Evolutionary conservation across 1,140 invertebrate genomes (phyloP), one percentile per base, ranked within the genome.

Genomic region (Cheumatopsyche charites): DNA sequence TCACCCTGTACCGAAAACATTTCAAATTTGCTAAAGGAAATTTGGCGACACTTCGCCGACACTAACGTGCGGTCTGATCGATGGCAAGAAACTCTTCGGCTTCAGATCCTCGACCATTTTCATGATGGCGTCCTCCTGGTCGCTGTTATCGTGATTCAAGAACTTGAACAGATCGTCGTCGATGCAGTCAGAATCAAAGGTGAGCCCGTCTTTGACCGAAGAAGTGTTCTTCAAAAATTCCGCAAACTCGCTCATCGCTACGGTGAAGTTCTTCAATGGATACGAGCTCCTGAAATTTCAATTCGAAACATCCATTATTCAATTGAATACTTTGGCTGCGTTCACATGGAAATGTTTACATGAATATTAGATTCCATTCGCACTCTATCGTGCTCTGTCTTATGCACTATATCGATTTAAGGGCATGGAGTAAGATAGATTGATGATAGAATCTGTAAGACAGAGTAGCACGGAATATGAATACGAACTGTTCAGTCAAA

Each of bases 11-110:
- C 29, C 29, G 29, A 36, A 36, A 36, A 36, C 29, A 36, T 36
- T 36, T 36, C 29, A 9, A 4, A 36, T 9, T 36, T 36, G 3
- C 29, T 36, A 36, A n/a, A n/a, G n/a, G 29, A 36, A 36, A 36
- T 36, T 36, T 36, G 29, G 29, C 29, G 29, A 36, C 29, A 36
- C 5, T 49, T 19, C 19, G 19, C 47, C 9, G 47, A 52, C 19
- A 66, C 62, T 74, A 78, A 82, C 80, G 70, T 82, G 80, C 21
- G 80, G 79, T 29, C 78, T 76, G 26, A 77, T 45, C 26, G 76
- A 68, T 63, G 77, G 74, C 15, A 78, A 11, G 41, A 77, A 78
- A 52, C 52, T 62, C 41, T 63, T 75, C 7, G 61, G 42, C 11
- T 45, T 71, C 11, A 71, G 15, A 1, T n/a, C 26, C 0, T 71